phyloP scores from a whole-genome alignment of 1,140 invertebrate genomes.

The Camponotus pennsylvanicus region DNA sequence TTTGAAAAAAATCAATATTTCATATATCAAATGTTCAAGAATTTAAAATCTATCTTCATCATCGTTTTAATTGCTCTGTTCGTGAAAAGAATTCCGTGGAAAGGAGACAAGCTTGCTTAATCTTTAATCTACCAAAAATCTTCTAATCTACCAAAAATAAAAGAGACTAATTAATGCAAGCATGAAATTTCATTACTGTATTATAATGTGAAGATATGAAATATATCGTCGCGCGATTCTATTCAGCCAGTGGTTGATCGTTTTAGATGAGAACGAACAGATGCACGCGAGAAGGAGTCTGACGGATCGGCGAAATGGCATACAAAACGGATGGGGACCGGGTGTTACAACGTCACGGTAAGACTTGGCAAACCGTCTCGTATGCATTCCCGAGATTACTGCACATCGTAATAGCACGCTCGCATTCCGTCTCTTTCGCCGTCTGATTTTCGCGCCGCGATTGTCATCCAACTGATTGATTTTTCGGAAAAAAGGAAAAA shows the following conservation, averaged over 20 bases:
- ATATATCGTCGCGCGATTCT: not conserved
- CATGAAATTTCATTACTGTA: not conserved
- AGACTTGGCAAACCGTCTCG: constrained; percentile 82
- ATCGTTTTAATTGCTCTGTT: not conserved
- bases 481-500: not conserved
- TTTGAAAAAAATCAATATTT: not conserved
- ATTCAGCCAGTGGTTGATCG: not conserved
- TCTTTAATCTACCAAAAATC: not conserved
- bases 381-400: constrained; percentile 81
- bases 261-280: constrained; percentile 48
- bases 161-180: no score
- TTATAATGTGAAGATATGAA: not conserved
- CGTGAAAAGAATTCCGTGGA: not conserved
- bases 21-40: not conserved
- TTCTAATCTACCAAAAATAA: not conserved
- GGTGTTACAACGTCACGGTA: constrained; percentile 81
- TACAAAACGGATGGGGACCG: constrained; percentile 41
- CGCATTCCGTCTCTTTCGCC: constrained; percentile 77
- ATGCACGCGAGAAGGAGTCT: constrained; percentile 7
- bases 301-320: constrained; percentile 64
- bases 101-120: not conserved
- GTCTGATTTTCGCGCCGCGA: constrained; percentile 53
- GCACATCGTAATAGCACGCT: constrained; percentile 81
- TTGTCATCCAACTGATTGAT: constrained; percentile 18
- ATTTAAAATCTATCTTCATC: not conserved